phyloP scores from a whole-genome alignment of 2,888 invertebrate genomes.

The Loripinus fragilis region DNA sequence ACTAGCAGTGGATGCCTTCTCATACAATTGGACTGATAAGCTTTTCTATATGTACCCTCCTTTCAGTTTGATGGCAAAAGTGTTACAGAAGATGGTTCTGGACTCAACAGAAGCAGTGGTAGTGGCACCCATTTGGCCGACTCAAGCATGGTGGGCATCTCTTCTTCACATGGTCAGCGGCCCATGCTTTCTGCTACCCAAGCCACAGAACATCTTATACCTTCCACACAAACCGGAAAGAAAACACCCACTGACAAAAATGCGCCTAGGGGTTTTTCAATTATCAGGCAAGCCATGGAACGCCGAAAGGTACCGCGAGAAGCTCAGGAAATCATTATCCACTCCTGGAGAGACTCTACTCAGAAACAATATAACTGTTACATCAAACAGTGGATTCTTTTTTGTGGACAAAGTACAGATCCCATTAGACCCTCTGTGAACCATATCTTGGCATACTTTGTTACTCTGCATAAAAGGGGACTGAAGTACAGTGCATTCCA shows the following conservation, averaged over 20 bases:
- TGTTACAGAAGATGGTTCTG: constrained; percentile 32
- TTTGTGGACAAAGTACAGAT: constrained; percentile 22
- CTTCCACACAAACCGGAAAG: not conserved
- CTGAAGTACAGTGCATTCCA: constrained; percentile 31
- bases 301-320: constrained; percentile 2
- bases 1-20: constrained; percentile 46
- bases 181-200: constrained; percentile 18
- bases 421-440: constrained; percentile 33
- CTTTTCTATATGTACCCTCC: constrained; percentile 51
- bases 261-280: constrained; percentile 17
- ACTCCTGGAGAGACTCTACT: constrained; percentile 16
- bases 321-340: constrained; percentile 14
- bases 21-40: constrained; percentile 28
- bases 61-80: constrained; percentile 40
- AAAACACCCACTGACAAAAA: constrained; percentile 14
- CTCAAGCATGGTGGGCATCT: constrained; percentile 34
- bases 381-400: constrained; percentile 24
- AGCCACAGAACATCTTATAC: not conserved
- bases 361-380: constrained; percentile 25
- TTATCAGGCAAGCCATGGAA: constrained; percentile 21
- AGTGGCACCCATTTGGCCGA: constrained; percentile 41
- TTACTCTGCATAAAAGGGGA: constrained; percentile 3
- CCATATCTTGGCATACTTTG: constrained; percentile 26
- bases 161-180: constrained; percentile 5
- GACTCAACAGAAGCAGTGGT: constrained; percentile 27